These are phyloP conservation scores for Vanessa atalanta DNA, from an alignment of 1,140 invertebrate species.

Conservation along the genomic window DNA sequence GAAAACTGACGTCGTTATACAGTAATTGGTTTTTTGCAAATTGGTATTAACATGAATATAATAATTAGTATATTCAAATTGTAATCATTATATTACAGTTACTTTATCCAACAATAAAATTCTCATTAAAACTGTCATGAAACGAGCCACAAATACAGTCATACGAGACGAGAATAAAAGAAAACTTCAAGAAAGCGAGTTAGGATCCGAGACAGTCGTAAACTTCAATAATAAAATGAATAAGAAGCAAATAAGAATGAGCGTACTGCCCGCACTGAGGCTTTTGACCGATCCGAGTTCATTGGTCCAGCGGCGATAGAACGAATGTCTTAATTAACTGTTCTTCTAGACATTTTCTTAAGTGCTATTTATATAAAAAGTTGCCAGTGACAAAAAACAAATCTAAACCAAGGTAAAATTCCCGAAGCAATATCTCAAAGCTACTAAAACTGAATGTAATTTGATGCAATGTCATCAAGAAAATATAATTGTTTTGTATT, in stretches of 20 bases:
- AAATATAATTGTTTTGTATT: too few species aligned
- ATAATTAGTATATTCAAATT: neutral
- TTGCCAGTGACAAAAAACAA: conserved; percentile 10
- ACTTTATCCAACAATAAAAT: neutral
- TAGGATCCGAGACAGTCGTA: conserved; percentile 36
- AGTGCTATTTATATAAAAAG: neutral
- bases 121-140: conserved; percentile 13
- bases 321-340: conserved; percentile 51
- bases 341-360: conserved; percentile 19
- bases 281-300: conserved; percentile 62
- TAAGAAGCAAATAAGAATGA: conserved; percentile 48
- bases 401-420: neutral
- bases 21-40: too few species aligned
- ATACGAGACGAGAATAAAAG: conserved; percentile 26
- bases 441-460: too few species aligned
- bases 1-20: too few species aligned
- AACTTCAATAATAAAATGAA: conserved; percentile 44
- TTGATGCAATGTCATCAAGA: too few species aligned
- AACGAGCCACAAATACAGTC: conserved; percentile 41
- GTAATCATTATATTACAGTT: neutral
- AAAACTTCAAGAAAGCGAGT: conserved; percentile 30
- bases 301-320: conserved; percentile 53
- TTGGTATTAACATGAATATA: neutral
- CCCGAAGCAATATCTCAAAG: neutral
- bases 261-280: conserved; percentile 49